Evolutionary conservation across 2,113 vertebrate species (phyloP), one percentile per base, ranked within the genome.

Genomic region (Anoura caudifer): DNA sequence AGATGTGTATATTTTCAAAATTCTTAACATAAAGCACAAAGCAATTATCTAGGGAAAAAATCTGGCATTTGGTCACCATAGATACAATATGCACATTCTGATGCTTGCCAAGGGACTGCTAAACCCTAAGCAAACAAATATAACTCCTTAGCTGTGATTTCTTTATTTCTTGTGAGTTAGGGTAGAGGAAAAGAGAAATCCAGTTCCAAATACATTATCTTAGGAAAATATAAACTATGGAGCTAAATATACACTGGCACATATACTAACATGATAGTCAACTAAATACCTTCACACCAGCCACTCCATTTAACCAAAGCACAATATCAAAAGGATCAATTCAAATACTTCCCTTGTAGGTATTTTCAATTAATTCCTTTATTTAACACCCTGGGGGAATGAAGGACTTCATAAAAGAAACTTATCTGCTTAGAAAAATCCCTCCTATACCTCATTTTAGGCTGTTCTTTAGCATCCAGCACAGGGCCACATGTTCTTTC

Each of bases 1-100:
- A 88, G 13, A 45, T 70, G 36, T 85, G 31, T 41, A 8, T 67
- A 67, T 43, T 85, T 87, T 91, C 52, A 69, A 95, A 82, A 56
- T 63, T 75, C 52, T 82, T 73, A 76, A 87, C 19, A 80, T 63
- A 76, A 93, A 91, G 41, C 67, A 95, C 70, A 93, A 91, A 93
- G 31, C 77, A 95, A 81, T 82, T 65, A 61, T 19, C 26, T 61
- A 84, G 85, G 9, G 17, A 63, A 63, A 47, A 47, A 41, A 72
- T 22, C 4, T 81, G 50, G 72, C 61, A 45, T 59, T 47, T 91
- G 70, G 65, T 67, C 28, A 50, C 70, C 81, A 84, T 0, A 90
- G 38, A 83, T n/a, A 72, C 28, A 80, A 65, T 24, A n/a, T 36
- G 47, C n/a, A 22, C 41, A 52, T 38, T 28, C 72, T 80, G 47